Percentiles rank a stretch among this genome's conserved stretches.
Evolutionary conservation across 2,797 vertebrate species (phyloP).

Genomic region (Mastacembelus armatus): DNA sequence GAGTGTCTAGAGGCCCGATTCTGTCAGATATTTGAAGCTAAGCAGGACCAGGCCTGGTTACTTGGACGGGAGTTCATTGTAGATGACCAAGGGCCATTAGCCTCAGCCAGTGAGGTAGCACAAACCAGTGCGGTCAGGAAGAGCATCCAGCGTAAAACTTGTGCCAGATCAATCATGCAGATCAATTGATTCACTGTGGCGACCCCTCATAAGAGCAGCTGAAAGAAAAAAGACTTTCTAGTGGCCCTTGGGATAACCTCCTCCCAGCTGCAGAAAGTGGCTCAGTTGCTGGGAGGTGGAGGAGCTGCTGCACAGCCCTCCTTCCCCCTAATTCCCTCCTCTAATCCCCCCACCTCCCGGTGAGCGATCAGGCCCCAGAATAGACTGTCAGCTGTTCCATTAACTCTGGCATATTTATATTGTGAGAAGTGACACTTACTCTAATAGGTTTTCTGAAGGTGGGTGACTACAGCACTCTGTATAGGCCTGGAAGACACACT

Average conservation of each 20-base stretch:
- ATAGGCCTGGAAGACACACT: slow-evolving; percentile 53
- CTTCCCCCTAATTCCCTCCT: not conserved
- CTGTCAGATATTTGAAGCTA: no score
- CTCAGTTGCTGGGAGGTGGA: slow-evolving; percentile 51
- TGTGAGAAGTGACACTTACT: slow-evolving; percentile 83
- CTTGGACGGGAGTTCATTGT: no score
- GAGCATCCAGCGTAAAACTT: no score
- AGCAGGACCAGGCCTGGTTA: no score
- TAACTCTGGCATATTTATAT: slow-evolving; percentile 85
- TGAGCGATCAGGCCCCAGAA: slow-evolving; percentile 74
- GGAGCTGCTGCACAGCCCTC: slow-evolving; percentile 22
- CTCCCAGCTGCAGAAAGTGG: slow-evolving; percentile 73
- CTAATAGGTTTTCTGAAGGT: slow-evolving; percentile 83
- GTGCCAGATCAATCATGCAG: no score
- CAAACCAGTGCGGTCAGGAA: no score
- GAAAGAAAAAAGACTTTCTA: no score
- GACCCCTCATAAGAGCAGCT: no score
- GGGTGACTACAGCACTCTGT: slow-evolving; percentile 55
- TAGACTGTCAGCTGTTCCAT: slow-evolving; percentile 87
- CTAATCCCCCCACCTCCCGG: slow-evolving; percentile 4
- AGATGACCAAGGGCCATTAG: no score
- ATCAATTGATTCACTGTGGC: no score
- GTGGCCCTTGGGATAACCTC: slow-evolving; percentile 70
- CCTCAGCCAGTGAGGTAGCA: no score
- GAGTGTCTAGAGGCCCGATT: slow-evolving; percentile 39